Conservation (phyloP, 2,113 vertebrate genomes). For the Rhinopithecus roxellana region DNA sequence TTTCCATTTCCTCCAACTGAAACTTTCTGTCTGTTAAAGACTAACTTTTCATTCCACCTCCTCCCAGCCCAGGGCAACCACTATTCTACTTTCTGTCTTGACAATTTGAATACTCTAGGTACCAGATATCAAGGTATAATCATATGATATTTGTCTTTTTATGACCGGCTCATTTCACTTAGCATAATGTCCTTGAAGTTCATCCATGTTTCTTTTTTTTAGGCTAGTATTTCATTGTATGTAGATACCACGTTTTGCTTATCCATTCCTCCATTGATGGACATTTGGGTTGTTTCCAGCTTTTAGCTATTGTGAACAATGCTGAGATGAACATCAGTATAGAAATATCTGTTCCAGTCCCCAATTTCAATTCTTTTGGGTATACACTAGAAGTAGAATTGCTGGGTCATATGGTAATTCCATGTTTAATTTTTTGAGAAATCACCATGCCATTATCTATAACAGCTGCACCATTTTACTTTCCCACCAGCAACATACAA, state of each 20-base stretch:
- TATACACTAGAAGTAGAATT: background rate
- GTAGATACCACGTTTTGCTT: background rate
- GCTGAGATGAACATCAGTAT: background rate
- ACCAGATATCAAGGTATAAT: background rate
- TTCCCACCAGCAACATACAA: background rate
- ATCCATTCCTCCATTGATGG: background rate
- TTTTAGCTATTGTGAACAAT: background rate
- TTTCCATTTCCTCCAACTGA: background rate
- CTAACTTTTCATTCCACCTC: background rate
- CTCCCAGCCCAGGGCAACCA: background rate
- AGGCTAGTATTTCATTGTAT: background rate
- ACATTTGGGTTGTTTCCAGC: background rate
- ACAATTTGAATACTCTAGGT: background rate
- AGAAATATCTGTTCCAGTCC: background rate
- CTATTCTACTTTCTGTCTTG: background rate
- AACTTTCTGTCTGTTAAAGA: background rate
- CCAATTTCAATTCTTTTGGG: background rate
- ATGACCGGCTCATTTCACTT: background rate
- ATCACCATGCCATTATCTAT: background rate
- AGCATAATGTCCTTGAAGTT: background rate
- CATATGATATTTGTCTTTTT: background rate
- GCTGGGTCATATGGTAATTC: background rate
- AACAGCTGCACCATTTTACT: background rate
- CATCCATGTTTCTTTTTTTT: background rate
- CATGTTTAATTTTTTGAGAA: background rate